Base-by-base conservation (phyloP, 2,797 vertebrate genomes). In the Myotis planiceps region DNA sequence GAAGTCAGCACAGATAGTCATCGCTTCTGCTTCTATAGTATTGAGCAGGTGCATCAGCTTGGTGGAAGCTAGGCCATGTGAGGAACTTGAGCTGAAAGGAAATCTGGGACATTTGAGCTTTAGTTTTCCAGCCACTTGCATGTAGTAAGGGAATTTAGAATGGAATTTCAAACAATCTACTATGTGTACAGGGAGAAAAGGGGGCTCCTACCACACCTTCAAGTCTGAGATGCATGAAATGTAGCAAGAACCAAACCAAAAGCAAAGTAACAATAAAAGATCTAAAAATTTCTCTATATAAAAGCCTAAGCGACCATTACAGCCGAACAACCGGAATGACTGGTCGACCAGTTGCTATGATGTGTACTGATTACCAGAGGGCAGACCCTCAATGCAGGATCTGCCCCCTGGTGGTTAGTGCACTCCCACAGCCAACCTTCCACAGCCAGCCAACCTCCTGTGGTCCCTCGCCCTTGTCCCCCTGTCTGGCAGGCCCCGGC, bases 1-100 rank as follows among this genome's bases (percentile, higher is more conserved):
- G 29, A 65, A n/a, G 23, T 66, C 25, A 81, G 25, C 47, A 34
- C 9, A 88, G 25, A 16, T 37, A 55, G 27, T 42, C 2, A 29
- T 69, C 3, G 0, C 9, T 71, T 84, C 21, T 55, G 39, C 37
- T 88, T 94, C 74, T 14, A 0, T 76, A 60, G 42, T 45, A 63
- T 0, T 69, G n/a, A 91, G 2, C 13, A 42, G 42, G 1, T 88
- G 2, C 53, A 45, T 76, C 60, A 78, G 32, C 16, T 85, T 51
- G 25, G 9, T 80, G 51, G n/a, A 75, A 84, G 14, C 39, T 80
- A 27, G 53, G 63, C 37, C 23, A 25, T 65, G 1, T 85, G 18
- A 72, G 63, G 29, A 89, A 86, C 51, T 81, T 78, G 79, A 92
- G 14, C 83, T 89, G 29, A 88, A 86, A 94, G n/a, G 68, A 49